Evolutionary conservation across 2,113 vertebrate species (phyloP), one percentile per base, ranked within the genome.

Genomic region (Chlorodrepanis virens): DNA sequence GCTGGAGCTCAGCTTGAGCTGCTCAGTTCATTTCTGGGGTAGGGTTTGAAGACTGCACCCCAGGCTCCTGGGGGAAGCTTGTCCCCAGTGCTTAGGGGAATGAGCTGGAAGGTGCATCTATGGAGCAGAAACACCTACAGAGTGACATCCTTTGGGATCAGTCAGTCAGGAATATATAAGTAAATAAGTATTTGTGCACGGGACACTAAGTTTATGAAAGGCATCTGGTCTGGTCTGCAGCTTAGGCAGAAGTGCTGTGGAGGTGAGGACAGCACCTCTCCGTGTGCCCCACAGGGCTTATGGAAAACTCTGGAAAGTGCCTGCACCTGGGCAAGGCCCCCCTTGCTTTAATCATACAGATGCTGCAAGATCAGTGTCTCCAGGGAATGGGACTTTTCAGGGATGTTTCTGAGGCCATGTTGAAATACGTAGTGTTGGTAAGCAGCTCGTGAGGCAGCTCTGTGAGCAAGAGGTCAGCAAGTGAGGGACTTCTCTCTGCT

Each of bases 81-180:
- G 21, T 13, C 17, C 67, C 63, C 60, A 31, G 64, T 12, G 22
- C n/a, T 53, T 45, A 23, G n/a, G 31, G 18, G 8, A 83, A 25
- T 6, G 22, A 57, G 17, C 52, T 90, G 37, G 35, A 44, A 85
- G 37, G 22, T 0, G 0, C 17, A 21, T 44, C 45, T 33, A 17
- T 0, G 0, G n/a, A 31, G 17, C 40, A 70, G 45, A 57, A 84
- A 37, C 27, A 53, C 1, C 0, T 45, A 54, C 2, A 59, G 37
- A 63, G 6, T n/a, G 27, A 8, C 49, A 65, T 64, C 8, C 31
- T 57, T 81, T 78, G 47, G 18, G 42, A 69, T 78, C 18, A 3
- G 15, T 70, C 25, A 21, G 56, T 92, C 33, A 42, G 20, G 40
- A 59, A 50, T 25, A 74, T 9, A 40, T 37, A 69, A 80, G 7